A percentile compares a stretch with the other conserved stretches of the same genome.
Evolutionary conservation across 2,113 vertebrate species (phyloP).

Genomic region (Sinosuthora webbiana): DNA sequence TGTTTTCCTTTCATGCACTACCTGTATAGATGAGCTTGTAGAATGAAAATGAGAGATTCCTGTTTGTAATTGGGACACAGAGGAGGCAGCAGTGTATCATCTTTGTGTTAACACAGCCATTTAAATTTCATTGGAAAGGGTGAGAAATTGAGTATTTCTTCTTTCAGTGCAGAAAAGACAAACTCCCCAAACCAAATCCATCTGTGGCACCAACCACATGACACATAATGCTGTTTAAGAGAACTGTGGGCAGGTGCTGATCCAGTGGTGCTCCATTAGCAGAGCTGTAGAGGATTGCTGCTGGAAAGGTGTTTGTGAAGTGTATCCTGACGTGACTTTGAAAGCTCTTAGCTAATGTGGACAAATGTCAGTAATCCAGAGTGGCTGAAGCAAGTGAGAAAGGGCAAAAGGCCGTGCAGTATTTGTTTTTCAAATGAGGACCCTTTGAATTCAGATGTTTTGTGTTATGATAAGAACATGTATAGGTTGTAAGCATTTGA

Average conservation of each 20-base stretch:
- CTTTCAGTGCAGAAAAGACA: background rate
- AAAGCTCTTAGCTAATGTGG: background rate
- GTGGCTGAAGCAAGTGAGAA: background rate
- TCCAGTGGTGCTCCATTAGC: fast-evolving
- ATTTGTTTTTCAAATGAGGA: background rate
- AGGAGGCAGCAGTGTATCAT: background rate
- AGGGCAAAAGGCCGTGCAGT: background rate
- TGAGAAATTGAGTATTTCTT: background rate
- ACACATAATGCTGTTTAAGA: background rate
- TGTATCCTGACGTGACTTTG: background rate
- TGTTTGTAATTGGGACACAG: background rate
- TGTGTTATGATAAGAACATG: fast-evolving
- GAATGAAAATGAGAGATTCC: background rate
- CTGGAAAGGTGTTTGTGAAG: background rate
- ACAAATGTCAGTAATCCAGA: background rate
- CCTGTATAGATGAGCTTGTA: background rate
- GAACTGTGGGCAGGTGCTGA: background rate
- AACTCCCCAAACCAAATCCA: background rate
- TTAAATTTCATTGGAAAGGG: background rate
- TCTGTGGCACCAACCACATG: fast-evolving
- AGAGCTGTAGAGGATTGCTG: background rate
- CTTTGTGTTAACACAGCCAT: background rate
- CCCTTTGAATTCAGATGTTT: background rate
- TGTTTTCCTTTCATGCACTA: background rate
- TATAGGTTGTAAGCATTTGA: background rate